Base-by-base conservation (phyloP, 2,113 vertebrate genomes). In the Lamprologus sp. region DNA sequence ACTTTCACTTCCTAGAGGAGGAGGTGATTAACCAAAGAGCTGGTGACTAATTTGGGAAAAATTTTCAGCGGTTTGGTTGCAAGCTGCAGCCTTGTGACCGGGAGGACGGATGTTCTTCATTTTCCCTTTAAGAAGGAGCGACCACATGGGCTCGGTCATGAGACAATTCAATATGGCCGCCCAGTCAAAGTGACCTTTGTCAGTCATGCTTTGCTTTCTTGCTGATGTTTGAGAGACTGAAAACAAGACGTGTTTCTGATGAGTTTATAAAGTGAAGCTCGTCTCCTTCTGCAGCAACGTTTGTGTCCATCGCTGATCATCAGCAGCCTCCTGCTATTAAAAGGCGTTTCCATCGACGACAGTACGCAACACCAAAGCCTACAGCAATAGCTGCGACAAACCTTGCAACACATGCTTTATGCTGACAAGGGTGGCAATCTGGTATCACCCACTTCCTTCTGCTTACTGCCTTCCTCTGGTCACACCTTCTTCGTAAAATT, bases 401-500 rank as follows among this genome's bases (percentile, higher is more conserved):
- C 55, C 91, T 96, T 96, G 95, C 95, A 95, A 94, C 95, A 95
- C 28, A 87, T 73, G 37, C 86, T 81, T 73, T 60, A 12, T 90
- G 88, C 93, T 93, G 90, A 94, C 93, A 93, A 51, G 90, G 87
- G 93, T 90, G 91, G 90, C 87, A 90, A 28, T 88, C 88, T 85
- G 63, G 81, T 88, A 91, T 88, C 90, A 88, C 89, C 94, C 94
- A 95, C 96, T 96, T 96, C 95, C 95, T 95, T 94, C 92, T 93
- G 89, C 93, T 88, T 93, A 88, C 87, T 87, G 89, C 84, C 90
- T 92, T 93, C 90, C 88, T 95, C 90, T 93, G 91, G 92, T 94
- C 91, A 94, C 94, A 95, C 92, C 93, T 95, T 95, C 90, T 94
- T 85, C 83, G 89, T 93, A 93, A 89, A 86, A 90, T 82, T 95